Conservation (phyloP, 1,140 invertebrate genomes). For the Zelostemma sp. region DNA sequence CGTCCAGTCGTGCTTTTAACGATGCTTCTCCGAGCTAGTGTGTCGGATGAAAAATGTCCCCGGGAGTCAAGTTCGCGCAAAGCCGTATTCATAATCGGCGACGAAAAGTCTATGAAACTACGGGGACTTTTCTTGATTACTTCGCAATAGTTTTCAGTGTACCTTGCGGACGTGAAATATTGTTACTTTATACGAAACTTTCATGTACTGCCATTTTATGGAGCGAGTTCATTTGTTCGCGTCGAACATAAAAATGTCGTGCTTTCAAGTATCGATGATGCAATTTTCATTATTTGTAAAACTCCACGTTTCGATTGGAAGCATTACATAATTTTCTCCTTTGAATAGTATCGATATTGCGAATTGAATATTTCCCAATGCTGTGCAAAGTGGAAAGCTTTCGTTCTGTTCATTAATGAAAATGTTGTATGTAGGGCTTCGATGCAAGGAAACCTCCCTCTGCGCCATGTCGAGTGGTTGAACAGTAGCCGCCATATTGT, state of each 20-base stretch:
- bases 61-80: constrained; percentile 33
- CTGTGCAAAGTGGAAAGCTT: constrained; percentile 41
- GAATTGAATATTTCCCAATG: neutral
- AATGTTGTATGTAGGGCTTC: constrained; percentile 38
- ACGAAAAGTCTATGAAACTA: constrained; percentile 39
- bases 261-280: constrained; percentile 21
- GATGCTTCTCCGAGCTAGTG: constrained; percentile 19
- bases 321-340: constrained; percentile 18
- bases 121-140: constrained; percentile 35
- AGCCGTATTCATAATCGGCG: constrained; percentile 46
- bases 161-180: constrained; percentile 28
- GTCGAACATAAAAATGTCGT: constrained; percentile 25
- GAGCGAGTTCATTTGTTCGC: no score
- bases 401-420: constrained; percentile 57
- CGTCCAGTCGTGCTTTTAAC: constrained; percentile 42
- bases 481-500: constrained; percentile 32
- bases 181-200: no score
- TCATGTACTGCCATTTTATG: no score
- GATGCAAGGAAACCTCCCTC: constrained; percentile 20
- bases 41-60: constrained; percentile 35
- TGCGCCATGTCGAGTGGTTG: constrained; percentile 22
- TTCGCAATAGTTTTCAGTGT: constrained; percentile 35
- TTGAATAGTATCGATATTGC: constrained; percentile 7
- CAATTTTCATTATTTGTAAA: constrained; percentile 25
- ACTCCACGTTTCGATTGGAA: constrained; percentile 14